Base-by-base conservation (phyloP, 2,797 vertebrate species). In the Limosa lapponica region DNA sequence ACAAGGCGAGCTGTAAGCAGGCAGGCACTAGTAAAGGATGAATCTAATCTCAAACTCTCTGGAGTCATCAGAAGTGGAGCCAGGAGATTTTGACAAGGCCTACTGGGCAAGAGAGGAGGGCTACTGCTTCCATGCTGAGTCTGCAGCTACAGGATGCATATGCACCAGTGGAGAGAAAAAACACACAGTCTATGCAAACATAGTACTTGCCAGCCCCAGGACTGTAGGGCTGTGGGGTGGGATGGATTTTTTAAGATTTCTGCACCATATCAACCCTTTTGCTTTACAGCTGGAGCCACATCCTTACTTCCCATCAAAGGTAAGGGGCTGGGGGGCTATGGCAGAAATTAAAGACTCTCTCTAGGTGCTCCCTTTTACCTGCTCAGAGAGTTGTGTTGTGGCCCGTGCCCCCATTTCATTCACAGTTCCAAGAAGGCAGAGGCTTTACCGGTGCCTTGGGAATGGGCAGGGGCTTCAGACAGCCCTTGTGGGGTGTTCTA, bases 281-380 rank as follows among this genome's bases (percentile, higher is more conserved):
- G 30, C 22, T 71, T 43, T 48, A 7, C 11, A 69, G 30, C 11
- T 71, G 16, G 30, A 73, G n/a, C 36, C 61, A 48, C 17, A 69
- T 23, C 44, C 36, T 58, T 28, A 32, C 51, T 84, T 77, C 44
- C 5, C 39, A 44, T 3, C 13, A 39, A 22, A 74, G 18, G 19
- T 48, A 22, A 74, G 18, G 19, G 44, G 36, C 19, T 1, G 0
- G 1, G 0, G 6, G 18, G 11, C 36, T 81, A 27, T 1, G 0
- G 25, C 28, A 78, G 49, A 86, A 83, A 34, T 59, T 32, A 43
- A 69, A 79, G 25, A 15, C 51, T 79, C 16, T 69, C 30, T 28
- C 28, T 28, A 34, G 20, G 22, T 30, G 10, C 51, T 16, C 13
- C 43, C 17, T 70, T 78, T 48, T 44, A 24, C 61, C 51, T 52